phyloP scores from a whole-genome alignment of 2,797 vertebrate genomes.

The Scyliorhinus canicula region DNA sequence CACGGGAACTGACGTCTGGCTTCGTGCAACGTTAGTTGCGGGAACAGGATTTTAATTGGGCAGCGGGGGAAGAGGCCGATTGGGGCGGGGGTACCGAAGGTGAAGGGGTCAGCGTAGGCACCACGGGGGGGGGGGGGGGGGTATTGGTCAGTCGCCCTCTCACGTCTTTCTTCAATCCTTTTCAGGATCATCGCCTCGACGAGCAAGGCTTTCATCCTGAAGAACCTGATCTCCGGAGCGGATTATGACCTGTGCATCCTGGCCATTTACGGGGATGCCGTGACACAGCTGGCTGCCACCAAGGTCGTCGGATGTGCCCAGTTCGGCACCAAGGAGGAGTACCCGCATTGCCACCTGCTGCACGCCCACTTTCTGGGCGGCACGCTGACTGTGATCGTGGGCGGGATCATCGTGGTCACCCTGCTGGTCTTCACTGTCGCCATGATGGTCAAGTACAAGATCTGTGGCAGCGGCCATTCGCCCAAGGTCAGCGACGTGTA shows the following conservation, averaged over 20 bases:
- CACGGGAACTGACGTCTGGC: too few species aligned
- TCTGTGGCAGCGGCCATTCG: constrained; percentile 58
- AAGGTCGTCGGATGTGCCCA: constrained; percentile 78
- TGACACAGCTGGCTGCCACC: constrained; percentile 74
- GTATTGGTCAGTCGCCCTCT: background rate
- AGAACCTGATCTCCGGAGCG: constrained; percentile 75
- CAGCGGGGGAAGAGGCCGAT: too few species aligned
- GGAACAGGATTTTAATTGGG: too few species aligned
- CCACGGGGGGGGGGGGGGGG: background rate
- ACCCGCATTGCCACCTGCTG: constrained; percentile 76
- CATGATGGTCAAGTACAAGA: constrained; percentile 81
- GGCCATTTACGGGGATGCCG: constrained; percentile 75
- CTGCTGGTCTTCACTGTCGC: constrained; percentile 83
- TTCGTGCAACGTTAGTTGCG: too few species aligned
- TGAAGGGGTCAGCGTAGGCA: too few species aligned
- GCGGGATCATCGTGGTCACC: constrained; percentile 78
- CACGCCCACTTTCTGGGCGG: constrained; percentile 84
- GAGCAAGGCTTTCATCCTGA: constrained; percentile 74
- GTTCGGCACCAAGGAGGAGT: constrained; percentile 79
- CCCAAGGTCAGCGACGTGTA: constrained; percentile 67
- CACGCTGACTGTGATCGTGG: constrained; percentile 80
- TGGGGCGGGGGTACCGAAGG: too few species aligned
- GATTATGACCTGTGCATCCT: constrained; percentile 84
- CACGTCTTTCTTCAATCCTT: background rate
- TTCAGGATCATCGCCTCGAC: constrained; percentile 76